Percentiles rank a stretch among this genome's conserved stretches.
phyloP scores from a whole-genome alignment of 2,113 vertebrate species.

The Scomber scombrus region DNA sequence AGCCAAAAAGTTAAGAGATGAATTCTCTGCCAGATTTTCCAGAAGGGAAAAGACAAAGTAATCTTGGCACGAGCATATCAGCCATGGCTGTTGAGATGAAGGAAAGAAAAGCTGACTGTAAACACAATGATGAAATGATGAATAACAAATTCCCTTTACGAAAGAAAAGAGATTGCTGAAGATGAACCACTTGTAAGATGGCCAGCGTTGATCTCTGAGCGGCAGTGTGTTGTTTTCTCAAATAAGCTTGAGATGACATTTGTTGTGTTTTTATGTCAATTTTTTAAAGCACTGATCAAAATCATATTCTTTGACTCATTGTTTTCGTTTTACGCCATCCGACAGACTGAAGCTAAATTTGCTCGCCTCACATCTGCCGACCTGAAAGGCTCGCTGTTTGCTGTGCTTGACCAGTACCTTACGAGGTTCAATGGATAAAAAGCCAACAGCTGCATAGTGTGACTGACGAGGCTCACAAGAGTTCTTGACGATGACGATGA shows the following conservation, averaged over 20 bases:
- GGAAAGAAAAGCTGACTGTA: conserved; percentile 27
- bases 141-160: conserved; percentile 29
- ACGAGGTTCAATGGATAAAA: conserved; percentile 22
- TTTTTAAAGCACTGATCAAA: background rate
- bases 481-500: background rate
- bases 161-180: conserved; percentile 46
- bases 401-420: conserved; percentile 29
- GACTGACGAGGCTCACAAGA: background rate
- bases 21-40: conserved; percentile 37
- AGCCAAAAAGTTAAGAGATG: conserved; percentile 21
- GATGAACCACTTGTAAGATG: conserved; percentile 26
- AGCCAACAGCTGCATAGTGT: conserved; percentile 3
- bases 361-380: conserved; percentile 16
- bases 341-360: conserved; percentile 33
- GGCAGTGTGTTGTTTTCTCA: too few relatives aligned
- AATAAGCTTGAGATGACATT: too few relatives aligned
- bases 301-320: background rate
- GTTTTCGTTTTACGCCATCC: background rate
- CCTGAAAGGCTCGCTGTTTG: conserved; percentile 12
- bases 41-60: conserved; percentile 2
- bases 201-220: background rate
- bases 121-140: conserved; percentile 42
- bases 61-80: conserved; percentile 5
- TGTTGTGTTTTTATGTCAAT: too few relatives aligned
- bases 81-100: conserved; percentile 28